A percentile compares a stretch with the other conserved stretches of the same genome.
Evolutionary conservation across 2,888 invertebrate species (phyloP).

Genomic region (Lycophotia porphyrea): DNA sequence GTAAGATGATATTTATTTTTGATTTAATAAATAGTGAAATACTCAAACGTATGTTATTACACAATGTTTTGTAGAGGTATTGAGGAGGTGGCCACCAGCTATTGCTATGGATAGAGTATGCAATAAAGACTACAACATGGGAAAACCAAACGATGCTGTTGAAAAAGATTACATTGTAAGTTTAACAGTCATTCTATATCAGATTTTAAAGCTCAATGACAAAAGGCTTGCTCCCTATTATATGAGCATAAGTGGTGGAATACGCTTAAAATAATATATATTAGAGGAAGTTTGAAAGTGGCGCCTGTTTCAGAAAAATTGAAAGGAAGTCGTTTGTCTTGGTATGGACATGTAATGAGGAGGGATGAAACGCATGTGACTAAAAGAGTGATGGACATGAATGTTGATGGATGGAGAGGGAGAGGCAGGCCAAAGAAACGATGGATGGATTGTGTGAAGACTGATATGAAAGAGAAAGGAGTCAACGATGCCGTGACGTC

Average conservation of each 20-base stretch:
- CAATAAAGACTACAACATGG: conserved; percentile 85
- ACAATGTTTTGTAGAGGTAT: conserved; percentile 71
- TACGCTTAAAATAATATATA: too few relatives aligned
- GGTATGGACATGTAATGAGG: too few relatives aligned
- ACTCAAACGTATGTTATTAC: background rate
- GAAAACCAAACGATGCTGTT: conserved; percentile 71
- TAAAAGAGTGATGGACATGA: too few relatives aligned
- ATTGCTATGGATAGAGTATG: conserved; percentile 85
- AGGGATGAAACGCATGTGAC: too few relatives aligned
- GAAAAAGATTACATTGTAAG: conserved; percentile 10
- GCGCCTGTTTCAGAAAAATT: too few relatives aligned
- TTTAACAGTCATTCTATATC: conserved; percentile 16
- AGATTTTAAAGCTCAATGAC: background rate
- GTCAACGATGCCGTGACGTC: too few relatives aligned
- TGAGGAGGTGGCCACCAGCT: conserved; percentile 86
- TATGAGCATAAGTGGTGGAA: background rate
- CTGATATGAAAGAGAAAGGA: too few relatives aligned
- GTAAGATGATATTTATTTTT: conserved; percentile 58
- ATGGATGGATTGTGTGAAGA: too few relatives aligned
- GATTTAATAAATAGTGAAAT: background rate
- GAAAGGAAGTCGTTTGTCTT: too few relatives aligned
- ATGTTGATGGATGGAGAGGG: too few relatives aligned
- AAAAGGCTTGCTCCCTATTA: background rate
- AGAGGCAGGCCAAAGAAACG: too few relatives aligned
- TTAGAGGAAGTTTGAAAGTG: too few relatives aligned